Conservation (phyloP, 2,888 invertebrate species). For the Sinopyrophorus schimmeli region DNA sequence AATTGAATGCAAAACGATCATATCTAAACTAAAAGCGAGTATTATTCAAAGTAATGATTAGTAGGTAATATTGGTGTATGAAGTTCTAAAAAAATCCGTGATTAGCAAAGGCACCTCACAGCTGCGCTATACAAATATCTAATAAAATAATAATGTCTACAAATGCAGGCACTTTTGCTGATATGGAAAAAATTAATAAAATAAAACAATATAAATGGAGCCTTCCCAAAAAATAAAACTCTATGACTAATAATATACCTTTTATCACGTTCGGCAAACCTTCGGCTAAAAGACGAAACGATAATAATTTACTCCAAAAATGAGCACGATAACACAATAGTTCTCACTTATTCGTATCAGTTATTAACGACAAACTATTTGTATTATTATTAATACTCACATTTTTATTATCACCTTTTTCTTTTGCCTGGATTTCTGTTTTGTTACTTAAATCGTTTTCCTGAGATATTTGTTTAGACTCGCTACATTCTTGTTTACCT, state of each 20-base stretch:
- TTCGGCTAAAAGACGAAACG: too few relatives aligned
- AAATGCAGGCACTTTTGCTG: conserved; percentile 34
- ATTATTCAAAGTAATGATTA: conserved; percentile 32
- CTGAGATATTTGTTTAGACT: conserved; percentile 15
- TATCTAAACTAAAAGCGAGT: conserved; percentile 30
- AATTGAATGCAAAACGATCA: conserved; percentile 10
- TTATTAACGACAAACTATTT: conserved; percentile 27
- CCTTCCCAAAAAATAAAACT: conserved; percentile 20
- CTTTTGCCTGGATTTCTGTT: conserved; percentile 7
- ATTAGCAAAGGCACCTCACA: conserved; percentile 38
- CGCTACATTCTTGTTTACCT: conserved; percentile 2
- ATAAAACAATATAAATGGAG: conserved; percentile 21
- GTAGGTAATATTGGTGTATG: conserved; percentile 33
- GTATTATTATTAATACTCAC: conserved; percentile 31
- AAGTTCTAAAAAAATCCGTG: conserved; percentile 24
- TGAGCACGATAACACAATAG: conserved; percentile 13
- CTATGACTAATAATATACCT: conserved; percentile 16
- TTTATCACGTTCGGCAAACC: conserved; percentile 28
- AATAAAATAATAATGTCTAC: conserved; percentile 22
- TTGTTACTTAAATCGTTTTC: conserved; percentile 17
- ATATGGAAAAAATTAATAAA: conserved; percentile 31
- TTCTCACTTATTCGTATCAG: conserved; percentile 18
- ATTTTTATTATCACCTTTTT: conserved; percentile 23
- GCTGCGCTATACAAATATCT: conserved; percentile 30
- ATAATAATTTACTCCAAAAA: conserved; percentile 11